Conservation (phyloP, 2,888 invertebrate species). For the Andricus curvator region DNA sequence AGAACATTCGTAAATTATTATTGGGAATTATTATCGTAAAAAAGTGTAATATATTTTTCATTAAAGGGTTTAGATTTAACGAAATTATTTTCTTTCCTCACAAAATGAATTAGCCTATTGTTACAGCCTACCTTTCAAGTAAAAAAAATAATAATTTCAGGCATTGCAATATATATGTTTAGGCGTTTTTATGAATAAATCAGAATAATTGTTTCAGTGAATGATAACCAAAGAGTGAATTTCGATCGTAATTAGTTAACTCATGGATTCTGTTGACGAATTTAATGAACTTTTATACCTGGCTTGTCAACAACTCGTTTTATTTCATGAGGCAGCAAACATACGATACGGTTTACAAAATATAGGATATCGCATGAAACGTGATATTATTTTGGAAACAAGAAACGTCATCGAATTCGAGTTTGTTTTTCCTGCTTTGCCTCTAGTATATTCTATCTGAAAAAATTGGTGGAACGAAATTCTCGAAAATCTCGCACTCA, state of each 20-base stretch:
- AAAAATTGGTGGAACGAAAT: too few relatives aligned
- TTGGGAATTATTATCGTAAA: too few relatives aligned
- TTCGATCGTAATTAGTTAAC: not conserved
- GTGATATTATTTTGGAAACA: constrained; percentile 19
- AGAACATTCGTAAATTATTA: too few relatives aligned
- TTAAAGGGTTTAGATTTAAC: too few relatives aligned
- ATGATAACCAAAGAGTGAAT: not conserved
- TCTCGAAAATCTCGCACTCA: too few relatives aligned
- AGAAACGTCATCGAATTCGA: not conserved
- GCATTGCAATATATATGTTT: not conserved
- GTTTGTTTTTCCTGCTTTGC: constrained; percentile 10
- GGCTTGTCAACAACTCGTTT: constrained; percentile 14
- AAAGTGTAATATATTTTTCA: too few relatives aligned
- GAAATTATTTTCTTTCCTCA: too few relatives aligned
- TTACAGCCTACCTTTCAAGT: not conserved
- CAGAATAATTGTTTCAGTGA: not conserved
- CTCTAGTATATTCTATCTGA: not conserved
- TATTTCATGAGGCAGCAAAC: constrained; percentile 2
- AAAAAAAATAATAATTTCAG: not conserved
- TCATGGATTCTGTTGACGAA: not conserved
- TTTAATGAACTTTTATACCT: not conserved
- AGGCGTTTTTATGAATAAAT: not conserved
- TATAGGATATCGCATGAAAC: not conserved
- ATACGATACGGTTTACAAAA: constrained; percentile 13
- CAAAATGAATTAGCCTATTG: not conserved